A percentile compares a stretch with the other conserved stretches of the same genome.
Evolutionary conservation across 2,797 vertebrate genomes (phyloP).

Genomic region (Psittacula echo): DNA sequence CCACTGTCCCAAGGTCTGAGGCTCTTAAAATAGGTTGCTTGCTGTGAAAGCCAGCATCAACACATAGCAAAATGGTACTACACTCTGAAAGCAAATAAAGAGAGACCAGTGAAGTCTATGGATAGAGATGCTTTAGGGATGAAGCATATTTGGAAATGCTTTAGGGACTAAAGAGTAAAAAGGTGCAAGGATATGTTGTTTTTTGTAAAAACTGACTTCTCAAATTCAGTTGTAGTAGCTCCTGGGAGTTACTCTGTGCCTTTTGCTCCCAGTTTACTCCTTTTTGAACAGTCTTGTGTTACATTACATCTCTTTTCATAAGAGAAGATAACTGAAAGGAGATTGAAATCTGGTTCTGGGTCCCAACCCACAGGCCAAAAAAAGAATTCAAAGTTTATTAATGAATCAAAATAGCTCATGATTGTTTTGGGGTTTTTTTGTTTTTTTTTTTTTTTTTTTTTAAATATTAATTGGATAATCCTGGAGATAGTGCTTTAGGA

Average conservation of each 20-base stretch:
- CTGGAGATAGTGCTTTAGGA: background rate
- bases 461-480: background rate
- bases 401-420: background rate
- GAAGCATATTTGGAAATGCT: background rate
- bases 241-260: background rate
- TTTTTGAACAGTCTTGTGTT: background rate
- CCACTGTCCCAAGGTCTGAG: background rate
- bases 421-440: background rate
- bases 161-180: background rate
- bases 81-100: background rate
- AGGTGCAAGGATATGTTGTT: background rate
- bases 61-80: background rate
- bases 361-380: background rate
- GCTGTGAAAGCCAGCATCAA: background rate
- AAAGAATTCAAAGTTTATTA: background rate
- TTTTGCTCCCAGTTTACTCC: background rate
- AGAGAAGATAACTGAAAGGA: background rate
- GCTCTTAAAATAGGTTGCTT: background rate
- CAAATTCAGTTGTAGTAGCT: background rate
- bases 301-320: background rate
- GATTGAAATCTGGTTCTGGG: background rate
- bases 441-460: rapidly evolving
- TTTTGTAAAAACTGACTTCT: background rate
- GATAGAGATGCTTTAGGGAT: background rate
- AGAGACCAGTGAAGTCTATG: background rate